A percentile compares a stretch with the other conserved stretches of the same genome.
Conservation (phyloP, 2,113 vertebrate genomes). For the Alces alces region DNA sequence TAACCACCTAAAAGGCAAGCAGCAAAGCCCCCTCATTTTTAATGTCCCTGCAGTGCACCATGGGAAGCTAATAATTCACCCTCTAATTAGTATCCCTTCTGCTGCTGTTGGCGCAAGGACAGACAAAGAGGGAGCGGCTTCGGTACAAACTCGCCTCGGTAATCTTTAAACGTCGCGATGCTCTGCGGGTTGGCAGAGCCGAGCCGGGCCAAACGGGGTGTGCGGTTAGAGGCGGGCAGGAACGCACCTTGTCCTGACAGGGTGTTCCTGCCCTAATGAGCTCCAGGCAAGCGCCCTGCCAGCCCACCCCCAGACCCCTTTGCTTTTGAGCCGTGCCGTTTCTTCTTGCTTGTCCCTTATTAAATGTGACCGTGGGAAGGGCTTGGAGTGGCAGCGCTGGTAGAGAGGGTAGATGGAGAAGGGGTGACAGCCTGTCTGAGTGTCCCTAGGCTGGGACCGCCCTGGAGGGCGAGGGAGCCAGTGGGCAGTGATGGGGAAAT, state of each 20-base stretch:
- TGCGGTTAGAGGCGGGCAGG: constrained; percentile 73
- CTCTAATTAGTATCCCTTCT: constrained; percentile 89
- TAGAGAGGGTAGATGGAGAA: background rate
- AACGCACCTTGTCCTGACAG: constrained; percentile 21
- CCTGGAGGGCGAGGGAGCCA: background rate
- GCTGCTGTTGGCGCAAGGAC: constrained; percentile 83
- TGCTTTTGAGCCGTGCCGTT: constrained; percentile 8
- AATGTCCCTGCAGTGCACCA: constrained; percentile 88
- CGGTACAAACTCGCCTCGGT: constrained; percentile 81
- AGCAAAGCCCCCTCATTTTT: constrained; percentile 84
- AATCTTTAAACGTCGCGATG: constrained; percentile 83
- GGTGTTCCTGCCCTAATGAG: constrained; percentile 72
- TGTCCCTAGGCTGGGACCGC: background rate
- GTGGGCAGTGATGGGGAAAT: background rate
- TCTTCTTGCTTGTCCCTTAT: constrained; percentile 61
- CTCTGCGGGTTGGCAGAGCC: constrained; percentile 78
- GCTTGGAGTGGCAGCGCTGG: background rate
- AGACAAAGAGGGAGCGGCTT: constrained; percentile 83
- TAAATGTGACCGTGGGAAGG: constrained; percentile 28
- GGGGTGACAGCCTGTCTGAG: background rate
- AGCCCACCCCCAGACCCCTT: constrained; percentile 13
- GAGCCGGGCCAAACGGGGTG: constrained; percentile 72
- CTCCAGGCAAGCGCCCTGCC: constrained; percentile 35
- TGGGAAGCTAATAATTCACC: constrained; percentile 90
- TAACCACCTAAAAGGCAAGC: constrained; percentile 80